Evolutionary conservation across 2,113 vertebrate genomes (phyloP).

Genomic region (Tichodroma muraria): DNA sequence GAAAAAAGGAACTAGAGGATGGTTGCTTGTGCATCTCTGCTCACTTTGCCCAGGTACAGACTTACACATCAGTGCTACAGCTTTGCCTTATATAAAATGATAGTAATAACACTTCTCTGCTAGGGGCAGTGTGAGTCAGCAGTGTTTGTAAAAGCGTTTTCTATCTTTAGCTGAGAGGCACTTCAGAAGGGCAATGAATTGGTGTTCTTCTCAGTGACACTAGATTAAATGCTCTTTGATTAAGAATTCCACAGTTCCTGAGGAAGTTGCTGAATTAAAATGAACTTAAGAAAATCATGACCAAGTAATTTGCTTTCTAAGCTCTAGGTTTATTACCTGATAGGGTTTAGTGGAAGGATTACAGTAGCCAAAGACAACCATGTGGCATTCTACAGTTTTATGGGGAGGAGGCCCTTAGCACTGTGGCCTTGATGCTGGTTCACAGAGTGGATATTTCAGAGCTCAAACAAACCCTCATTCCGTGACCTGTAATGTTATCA

Average conservation of each 20-base stretch:
- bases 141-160: neutral
- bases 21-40: neutral
- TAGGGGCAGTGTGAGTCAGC: neutral
- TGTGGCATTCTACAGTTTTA: neutral
- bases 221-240: neutral
- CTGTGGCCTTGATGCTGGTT: neutral
- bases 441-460: neutral
- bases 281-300: neutral
- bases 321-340: neutral
- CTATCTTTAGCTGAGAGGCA: neutral
- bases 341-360: neutral
- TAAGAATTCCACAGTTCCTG: neutral
- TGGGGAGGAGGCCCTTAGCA: neutral
- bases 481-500: neutral
- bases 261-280: neutral
- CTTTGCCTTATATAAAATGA: neutral
- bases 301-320: neutral
- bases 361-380: neutral
- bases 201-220: neutral
- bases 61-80: neutral
- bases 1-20: neutral
- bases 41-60: neutral
- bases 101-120: neutral
- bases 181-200: neutral
- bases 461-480: neutral